phyloP scores from a whole-genome alignment of 2,797 vertebrate species.

The Myioborus miniatus region DNA sequence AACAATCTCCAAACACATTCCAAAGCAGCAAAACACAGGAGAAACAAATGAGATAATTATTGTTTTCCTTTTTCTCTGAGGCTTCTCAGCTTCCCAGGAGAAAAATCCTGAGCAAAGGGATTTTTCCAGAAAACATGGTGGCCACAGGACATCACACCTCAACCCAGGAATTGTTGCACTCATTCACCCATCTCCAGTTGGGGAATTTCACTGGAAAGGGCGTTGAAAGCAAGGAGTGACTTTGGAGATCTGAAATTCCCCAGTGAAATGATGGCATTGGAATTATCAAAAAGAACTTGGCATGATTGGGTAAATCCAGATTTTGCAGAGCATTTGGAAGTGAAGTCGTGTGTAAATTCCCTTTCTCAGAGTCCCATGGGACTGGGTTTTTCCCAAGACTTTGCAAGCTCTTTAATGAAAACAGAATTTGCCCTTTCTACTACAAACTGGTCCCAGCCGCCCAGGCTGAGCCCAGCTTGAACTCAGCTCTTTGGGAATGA shows the following conservation, averaged over 20 bases:
- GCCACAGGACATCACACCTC: not conserved
- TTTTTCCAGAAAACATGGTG: too few species aligned
- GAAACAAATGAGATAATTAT: too few species aligned
- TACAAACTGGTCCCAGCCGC: not conserved
- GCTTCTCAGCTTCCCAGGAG: too few species aligned
- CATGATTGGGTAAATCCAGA: not conserved
- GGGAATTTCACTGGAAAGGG: not conserved
- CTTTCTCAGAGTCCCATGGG: not conserved
- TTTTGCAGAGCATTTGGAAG: not conserved
- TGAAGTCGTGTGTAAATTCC: not conserved
- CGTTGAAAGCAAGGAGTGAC: not conserved
- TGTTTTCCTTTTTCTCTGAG: too few species aligned
- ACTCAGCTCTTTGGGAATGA: not conserved
- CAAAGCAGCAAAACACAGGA: too few species aligned
- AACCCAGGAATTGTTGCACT: not conserved
- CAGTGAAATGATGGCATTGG: not conserved
- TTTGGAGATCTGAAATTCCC: not conserved
- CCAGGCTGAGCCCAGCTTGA: not conserved
- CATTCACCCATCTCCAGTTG: rapidly evolving
- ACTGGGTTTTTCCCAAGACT: not conserved
- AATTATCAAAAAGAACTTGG: not conserved
- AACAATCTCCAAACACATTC: too few species aligned
- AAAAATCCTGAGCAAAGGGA: too few species aligned
- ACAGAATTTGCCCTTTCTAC: not conserved
- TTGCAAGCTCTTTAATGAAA: not conserved